Evolutionary conservation across 2,888 invertebrate genomes (phyloP), one percentile per base, ranked within the genome.

Genomic region (Pediacus dermestoides): DNA sequence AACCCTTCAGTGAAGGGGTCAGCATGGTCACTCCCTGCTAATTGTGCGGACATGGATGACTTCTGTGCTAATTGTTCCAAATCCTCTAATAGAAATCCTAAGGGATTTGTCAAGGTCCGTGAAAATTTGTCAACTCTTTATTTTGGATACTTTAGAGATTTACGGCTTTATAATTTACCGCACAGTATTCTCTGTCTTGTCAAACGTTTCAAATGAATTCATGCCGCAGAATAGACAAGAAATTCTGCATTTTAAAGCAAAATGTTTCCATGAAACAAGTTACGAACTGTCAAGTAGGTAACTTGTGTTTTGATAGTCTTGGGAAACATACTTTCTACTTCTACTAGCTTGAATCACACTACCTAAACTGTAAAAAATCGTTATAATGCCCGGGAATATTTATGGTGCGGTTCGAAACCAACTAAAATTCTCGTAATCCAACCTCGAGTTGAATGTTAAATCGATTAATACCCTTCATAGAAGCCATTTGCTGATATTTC

Each of bases 1-100:
- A 62, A 60, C 61, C 61, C 60, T 61, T 58, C 37, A 37, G 42
- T 42, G 41, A 16, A 53, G 54, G 51, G 55, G 56, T 52, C 56
- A 49, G 47, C 49, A 35, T 53, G 63, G 63, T 61, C 61, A 66
- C 60, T 64, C 63, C 64, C 59, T 46, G 39, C 53, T 61, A 60
- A 64, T 63, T 60, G 59, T 55, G 50, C 44, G 50, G 63, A 59
- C 55, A 60, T 56, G 60, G 57, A 50, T 50, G 53, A 59, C 48
- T 57, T 50, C 55, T 39, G 56, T 58, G 61, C 54, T 64, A 64
- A 64, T 63, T 63, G 61, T 58, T 51, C 58, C 48, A 51, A 51
- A 60, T 57, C 55, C 54, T 48, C 37, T 45, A 40, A 48, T 42
- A 49, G 35, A 28, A 37, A 51, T 56, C 54, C 55, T 36, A 6